Evolutionary conservation across 2,888 invertebrate species (phyloP), one percentile per base, ranked within the genome.

Genomic region (Tanypteryx hageni): DNA sequence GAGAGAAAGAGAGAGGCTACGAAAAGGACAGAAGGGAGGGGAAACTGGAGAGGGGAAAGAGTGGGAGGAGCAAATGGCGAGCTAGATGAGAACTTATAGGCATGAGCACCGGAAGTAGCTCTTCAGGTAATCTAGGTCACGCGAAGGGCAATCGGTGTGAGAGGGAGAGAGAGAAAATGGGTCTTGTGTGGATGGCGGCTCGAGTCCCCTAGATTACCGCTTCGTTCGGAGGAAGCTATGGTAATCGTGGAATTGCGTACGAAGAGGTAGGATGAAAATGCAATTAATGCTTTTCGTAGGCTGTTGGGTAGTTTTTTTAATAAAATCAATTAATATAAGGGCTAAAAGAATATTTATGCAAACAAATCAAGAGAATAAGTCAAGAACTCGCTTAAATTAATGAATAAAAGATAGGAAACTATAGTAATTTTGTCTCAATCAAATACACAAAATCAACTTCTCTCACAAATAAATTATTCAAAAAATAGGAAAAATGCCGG

Each of bases 51-150:
- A 86, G 61, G 59, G 31, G 76, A 76, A 76, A 27, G 22, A 22
- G 68, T 18, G 68, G 68, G 64, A 14, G 14, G 64, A 64, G 44
- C 44, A 44, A 44, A 14, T 8, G 27, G 82, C 82, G 31, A 82
- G 11, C 13, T 11, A 44, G 82, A 16, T 18, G 22, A 56, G 22
- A n/a, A 59, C 58, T 56, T 27, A 86, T 85, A 27, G 68, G 22
- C 58, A 85, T 85, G 58, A 82, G 31, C 82, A 82, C 14, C 82
- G 86, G 27, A 64, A 86, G 61, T 31, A 10, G 86, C 58, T 31
- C 61, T 61, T 7, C 27, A 61, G 61, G 59, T 31, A 64, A 86
- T 86, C 86, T 86, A 64, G 86, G 86, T 86, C 61, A 86, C 7
- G 31, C 31, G 27, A 58, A 58, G 86, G 61, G 86, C 86, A 27